Conservation (phyloP, 2,113 vertebrate species). For the Apteryx owenii region DNA sequence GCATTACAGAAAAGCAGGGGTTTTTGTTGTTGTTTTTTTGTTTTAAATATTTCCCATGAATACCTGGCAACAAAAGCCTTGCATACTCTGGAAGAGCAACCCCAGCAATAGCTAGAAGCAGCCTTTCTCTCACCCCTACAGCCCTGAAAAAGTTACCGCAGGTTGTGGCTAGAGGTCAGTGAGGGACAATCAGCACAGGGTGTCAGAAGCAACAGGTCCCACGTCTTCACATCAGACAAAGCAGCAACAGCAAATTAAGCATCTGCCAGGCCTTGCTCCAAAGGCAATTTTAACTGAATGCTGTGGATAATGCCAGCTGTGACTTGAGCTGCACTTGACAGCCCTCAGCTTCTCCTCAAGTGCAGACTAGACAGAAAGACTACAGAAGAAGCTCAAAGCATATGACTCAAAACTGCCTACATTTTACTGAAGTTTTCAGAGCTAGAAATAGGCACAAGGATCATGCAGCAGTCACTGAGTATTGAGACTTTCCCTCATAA, state of each 20-base stretch:
- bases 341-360: conserved; percentile 22
- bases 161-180: background rate
- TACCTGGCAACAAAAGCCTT: background rate
- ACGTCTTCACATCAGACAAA: background rate
- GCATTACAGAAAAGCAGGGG: background rate
- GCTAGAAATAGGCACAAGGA: background rate
- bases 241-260: background rate
- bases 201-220: background rate
- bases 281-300: background rate
- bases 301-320: background rate
- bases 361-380: background rate
- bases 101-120: background rate
- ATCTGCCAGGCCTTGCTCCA: background rate
- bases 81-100: background rate
- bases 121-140: background rate
- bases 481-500: background rate
- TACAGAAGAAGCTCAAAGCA: background rate
- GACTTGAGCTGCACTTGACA: background rate
- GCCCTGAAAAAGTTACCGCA: background rate
- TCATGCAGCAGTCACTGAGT: background rate
- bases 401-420: background rate
- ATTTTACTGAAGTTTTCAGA: background rate
- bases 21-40: no score
- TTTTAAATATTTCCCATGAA: background rate
- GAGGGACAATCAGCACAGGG: background rate